These are phyloP conservation scores for Conger conger DNA, from an alignment of 2,113 vertebrate species.

Conservation along the genomic window DNA sequence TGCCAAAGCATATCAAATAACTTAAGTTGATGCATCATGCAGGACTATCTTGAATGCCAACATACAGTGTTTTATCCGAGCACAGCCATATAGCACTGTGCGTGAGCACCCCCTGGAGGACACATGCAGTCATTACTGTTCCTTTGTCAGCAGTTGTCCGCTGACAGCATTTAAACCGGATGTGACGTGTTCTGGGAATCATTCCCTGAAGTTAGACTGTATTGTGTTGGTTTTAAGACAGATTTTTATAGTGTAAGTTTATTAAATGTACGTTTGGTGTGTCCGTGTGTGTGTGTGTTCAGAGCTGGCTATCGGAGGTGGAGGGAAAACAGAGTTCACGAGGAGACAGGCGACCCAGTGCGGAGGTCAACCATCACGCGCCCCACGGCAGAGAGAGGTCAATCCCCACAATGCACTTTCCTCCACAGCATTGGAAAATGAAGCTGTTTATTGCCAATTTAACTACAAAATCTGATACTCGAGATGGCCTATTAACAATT, in stretches of 20 bases:
- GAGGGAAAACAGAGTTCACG: constrained; percentile 90
- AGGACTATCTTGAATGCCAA: constrained; percentile 27
- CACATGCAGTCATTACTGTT: neutral
- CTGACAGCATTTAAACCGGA: neutral
- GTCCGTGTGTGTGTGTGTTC: constrained; percentile 24
- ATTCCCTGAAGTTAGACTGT: neutral
- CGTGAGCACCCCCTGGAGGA: constrained; percentile 40
- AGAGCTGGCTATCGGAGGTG: constrained; percentile 95
- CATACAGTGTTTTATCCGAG: neutral
- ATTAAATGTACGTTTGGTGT: neutral
- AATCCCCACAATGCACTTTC: neutral
- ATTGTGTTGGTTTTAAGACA: neutral
- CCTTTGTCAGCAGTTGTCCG: constrained; percentile 14
- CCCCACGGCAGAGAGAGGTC: constrained; percentile 97
- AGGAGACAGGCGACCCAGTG: constrained; percentile 87
- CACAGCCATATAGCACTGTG: neutral
- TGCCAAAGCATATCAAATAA: neutral
- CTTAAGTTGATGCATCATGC: neutral
- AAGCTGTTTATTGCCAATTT: neutral
- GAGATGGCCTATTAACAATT: neutral
- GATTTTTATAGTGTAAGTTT: neutral
- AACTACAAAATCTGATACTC: neutral
- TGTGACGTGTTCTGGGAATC: neutral
- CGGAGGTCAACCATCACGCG: constrained; percentile 94
- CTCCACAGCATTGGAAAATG: neutral